Conservation (phyloP, 2,888 invertebrate species). For the Nebria salina region DNA sequence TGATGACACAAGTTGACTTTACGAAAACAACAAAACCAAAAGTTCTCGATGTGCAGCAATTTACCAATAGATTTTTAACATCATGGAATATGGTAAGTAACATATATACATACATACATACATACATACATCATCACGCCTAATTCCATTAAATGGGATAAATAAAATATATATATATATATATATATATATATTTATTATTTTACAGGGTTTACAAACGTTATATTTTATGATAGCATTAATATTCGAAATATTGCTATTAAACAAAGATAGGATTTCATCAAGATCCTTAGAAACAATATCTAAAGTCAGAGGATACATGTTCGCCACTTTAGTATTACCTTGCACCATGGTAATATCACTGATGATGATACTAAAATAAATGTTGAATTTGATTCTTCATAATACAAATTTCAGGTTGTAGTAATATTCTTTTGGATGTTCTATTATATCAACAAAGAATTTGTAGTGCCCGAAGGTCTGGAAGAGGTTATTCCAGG, state of each 20-base stretch:
- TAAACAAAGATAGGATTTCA: conserved; percentile 28
- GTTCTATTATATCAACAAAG: conserved; percentile 53
- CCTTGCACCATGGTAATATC: conserved; percentile 32
- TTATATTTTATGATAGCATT: conserved; percentile 47
- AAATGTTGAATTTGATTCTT: neutral
- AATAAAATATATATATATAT: neutral
- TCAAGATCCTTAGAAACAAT: conserved; percentile 15
- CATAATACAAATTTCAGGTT: conserved; percentile 47
- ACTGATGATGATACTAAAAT: neutral
- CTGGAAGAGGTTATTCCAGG: conserved; percentile 51
- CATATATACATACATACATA: neutral
- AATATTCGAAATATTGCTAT: conserved; percentile 33
- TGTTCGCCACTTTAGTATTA: conserved; percentile 44
- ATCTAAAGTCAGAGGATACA: conserved; percentile 30
- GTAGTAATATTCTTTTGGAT: conserved; percentile 55
- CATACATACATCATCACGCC: too few species aligned
- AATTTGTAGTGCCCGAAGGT: conserved; percentile 54
- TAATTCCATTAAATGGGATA: too few species aligned
- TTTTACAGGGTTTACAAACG: conserved; percentile 44
- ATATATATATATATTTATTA: neutral
- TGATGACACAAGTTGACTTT: conserved; percentile 16
- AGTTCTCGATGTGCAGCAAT: conserved; percentile 48
- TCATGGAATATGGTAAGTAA: conserved; percentile 50
- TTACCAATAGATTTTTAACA: conserved; percentile 49
- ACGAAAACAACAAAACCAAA: conserved; percentile 37